Evolutionary conservation across 2,113 vertebrate species (phyloP).

Genomic region (Nibea albiflora): DNA sequence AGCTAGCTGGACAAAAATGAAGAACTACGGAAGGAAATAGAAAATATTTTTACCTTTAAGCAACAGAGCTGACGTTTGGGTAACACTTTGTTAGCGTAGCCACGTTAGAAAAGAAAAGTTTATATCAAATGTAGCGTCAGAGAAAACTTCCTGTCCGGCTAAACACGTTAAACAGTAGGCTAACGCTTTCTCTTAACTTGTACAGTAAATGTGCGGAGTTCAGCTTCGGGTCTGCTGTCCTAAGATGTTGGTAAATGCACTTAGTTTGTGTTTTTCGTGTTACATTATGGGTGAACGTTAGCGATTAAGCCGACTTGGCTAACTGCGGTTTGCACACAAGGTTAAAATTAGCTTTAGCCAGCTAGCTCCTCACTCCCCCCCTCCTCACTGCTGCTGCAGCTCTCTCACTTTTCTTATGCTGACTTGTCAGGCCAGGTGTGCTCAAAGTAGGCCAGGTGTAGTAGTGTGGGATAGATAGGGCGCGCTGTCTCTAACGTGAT

Average conservation of each 20-base stretch:
- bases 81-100: background rate
- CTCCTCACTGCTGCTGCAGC: slow-evolving; percentile 25
- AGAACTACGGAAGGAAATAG: slow-evolving; percentile 21
- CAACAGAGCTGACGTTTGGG: background rate
- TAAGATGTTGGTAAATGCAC: background rate
- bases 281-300: slow-evolving; percentile 19
- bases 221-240: background rate
- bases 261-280: background rate
- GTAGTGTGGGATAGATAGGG: slow-evolving; percentile 49
- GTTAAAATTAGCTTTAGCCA: slow-evolving; percentile 77
- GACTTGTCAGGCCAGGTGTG: slow-evolving; percentile 67
- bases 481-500: background rate
- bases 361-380: slow-evolving; percentile 56
- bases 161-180: slow-evolving; percentile 38
- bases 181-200: slow-evolving; percentile 59
- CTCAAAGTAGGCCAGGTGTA: slow-evolving; percentile 66
- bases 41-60: slow-evolving; percentile 13
- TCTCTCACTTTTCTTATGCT: slow-evolving; percentile 61
- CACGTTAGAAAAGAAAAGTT: slow-evolving; percentile 2
- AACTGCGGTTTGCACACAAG: slow-evolving; percentile 67
- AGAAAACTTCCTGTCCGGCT: slow-evolving; percentile 46
- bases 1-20: slow-evolving; percentile 59
- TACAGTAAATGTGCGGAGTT: slow-evolving; percentile 31
- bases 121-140: slow-evolving; percentile 17
- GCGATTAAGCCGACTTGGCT: slow-evolving; percentile 32